phyloP scores from a whole-genome alignment of 2,797 vertebrate species.

The Delichon dasypus region DNA sequence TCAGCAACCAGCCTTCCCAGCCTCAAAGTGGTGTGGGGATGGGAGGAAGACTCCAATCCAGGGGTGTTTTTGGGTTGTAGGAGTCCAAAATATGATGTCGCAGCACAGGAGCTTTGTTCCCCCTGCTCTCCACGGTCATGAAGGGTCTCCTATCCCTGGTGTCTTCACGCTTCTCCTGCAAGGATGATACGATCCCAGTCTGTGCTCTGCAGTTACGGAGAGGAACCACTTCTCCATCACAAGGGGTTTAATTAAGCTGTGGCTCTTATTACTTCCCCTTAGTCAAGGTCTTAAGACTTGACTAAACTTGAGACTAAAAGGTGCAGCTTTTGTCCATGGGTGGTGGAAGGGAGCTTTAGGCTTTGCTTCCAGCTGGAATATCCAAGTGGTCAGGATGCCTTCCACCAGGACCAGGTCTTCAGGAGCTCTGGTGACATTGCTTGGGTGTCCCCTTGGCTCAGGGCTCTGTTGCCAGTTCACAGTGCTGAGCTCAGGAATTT shows the following conservation, averaged over 20 bases:
- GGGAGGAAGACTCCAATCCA: neutral
- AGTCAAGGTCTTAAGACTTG: neutral
- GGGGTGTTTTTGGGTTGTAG: neutral
- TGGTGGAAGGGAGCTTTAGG: neutral
- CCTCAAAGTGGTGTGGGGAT: neutral
- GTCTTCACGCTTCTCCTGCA: neutral
- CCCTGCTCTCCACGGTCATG: fast-evolving
- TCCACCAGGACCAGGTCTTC: neutral
- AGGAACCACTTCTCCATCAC: neutral
- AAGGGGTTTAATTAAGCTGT: neutral
- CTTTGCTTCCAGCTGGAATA: neutral
- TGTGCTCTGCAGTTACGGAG: fast-evolving
- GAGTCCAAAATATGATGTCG: neutral
- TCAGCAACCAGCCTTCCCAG: neutral
- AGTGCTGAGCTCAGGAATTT: neutral
- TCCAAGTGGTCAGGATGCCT: neutral
- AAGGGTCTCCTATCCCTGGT: neutral
- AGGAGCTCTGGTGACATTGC: neutral
- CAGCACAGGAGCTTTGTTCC: neutral
- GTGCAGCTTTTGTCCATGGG: fast-evolving
- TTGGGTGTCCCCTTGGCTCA: neutral
- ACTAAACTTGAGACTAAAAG: neutral
- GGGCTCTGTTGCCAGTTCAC: neutral
- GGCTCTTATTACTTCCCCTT: neutral
- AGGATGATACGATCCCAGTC: no score